phyloP scores from a whole-genome alignment of 2,797 vertebrate genomes.

The Chromis chromis region DNA sequence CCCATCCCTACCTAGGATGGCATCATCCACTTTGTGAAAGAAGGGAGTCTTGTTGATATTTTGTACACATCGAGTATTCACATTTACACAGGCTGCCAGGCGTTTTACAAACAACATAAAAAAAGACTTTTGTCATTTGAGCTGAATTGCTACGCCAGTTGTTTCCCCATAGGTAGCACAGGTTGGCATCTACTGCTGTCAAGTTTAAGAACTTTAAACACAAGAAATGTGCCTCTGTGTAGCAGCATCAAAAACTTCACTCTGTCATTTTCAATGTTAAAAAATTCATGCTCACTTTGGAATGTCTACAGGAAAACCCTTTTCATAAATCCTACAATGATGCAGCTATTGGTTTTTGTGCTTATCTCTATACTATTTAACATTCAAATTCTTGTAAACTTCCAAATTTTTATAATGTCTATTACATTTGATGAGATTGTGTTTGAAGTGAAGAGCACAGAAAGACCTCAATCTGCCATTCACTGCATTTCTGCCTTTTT shows the following conservation, averaged over 20 bases:
- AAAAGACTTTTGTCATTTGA: conserved; percentile 42
- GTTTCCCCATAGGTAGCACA: conserved; percentile 22
- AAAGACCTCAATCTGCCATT: conserved; percentile 52
- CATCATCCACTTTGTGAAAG: background rate
- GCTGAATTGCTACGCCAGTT: conserved; percentile 25
- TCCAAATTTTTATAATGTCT: background rate
- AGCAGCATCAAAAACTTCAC: conserved; percentile 27
- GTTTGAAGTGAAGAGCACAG: conserved; percentile 34
- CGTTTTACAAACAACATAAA: conserved; percentile 32
- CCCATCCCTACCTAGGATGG: too few relatives aligned
- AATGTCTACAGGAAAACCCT: conserved; percentile 1
- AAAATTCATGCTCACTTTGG: background rate
- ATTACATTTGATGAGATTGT: conserved; percentile 34
- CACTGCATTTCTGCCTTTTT: conserved; percentile 38
- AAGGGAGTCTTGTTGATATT: background rate
- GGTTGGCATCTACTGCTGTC: conserved; percentile 35
- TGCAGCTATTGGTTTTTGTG: conserved; percentile 29
- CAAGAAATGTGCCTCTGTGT: conserved; percentile 17
- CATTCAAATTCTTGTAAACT: conserved; percentile 23
- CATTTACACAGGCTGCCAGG: background rate
- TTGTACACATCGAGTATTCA: conserved; percentile 6
- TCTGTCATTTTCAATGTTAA: conserved; percentile 28
- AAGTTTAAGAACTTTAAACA: conserved; percentile 30
- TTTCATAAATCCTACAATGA: conserved; percentile 32
- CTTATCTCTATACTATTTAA: conserved; percentile 13